phyloP scores from a whole-genome alignment of 2,888 invertebrate species.

The Anaspis maculata region DNA sequence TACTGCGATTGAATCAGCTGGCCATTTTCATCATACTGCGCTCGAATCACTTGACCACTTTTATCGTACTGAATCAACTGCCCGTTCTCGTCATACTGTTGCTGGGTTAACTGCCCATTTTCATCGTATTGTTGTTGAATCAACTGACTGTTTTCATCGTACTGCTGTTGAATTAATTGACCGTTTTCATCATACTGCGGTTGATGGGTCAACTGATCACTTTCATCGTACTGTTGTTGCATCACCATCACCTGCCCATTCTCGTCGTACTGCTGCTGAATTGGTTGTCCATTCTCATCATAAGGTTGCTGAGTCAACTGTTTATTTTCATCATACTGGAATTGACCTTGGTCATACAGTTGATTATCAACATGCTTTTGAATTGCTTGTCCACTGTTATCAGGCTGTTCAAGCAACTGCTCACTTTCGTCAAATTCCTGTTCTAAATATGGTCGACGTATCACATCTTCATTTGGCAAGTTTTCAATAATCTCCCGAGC shows the following conservation, averaged over 20 bases:
- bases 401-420: constrained; percentile 5
- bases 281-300: constrained; percentile 16
- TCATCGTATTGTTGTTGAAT: constrained; percentile 14
- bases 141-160: constrained; percentile 18
- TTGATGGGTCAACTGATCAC: constrained; percentile 19
- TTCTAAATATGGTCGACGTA: no score
- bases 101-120: constrained; percentile 4
- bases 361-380: no score
- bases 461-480: no score
- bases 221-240: constrained; percentile 19
- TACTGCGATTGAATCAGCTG: constrained; percentile 19
- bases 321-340: no score
- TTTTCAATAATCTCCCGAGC: no score
- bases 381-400: constrained; percentile 14
- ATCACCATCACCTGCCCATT: no score
- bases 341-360: constrained; percentile 3
- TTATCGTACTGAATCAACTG: constrained; percentile 20
- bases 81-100: constrained; percentile 19
- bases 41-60: no score
- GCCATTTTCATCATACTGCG: constrained; percentile 19
- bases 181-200: constrained; percentile 15
- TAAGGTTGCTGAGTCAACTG: no score
- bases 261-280: constrained; percentile 7
- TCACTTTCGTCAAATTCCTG: constrained; percentile 6
- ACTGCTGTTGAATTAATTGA: constrained; percentile 9